Evolutionary conservation across 2,113 vertebrate species (phyloP).

Genomic region (Siniperca chuatsi): DNA sequence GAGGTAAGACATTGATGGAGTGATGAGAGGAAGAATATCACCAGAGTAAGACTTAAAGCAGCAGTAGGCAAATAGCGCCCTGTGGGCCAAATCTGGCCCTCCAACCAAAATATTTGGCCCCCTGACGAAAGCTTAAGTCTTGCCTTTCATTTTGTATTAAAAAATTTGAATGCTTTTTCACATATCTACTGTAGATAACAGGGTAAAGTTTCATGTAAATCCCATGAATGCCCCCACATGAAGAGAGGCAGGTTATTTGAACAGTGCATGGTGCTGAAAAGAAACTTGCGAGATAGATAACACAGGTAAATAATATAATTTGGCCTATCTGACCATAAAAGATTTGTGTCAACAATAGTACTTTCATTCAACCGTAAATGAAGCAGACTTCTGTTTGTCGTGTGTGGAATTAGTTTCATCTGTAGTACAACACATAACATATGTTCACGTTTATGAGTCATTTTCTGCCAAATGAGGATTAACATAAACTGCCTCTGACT

Average conservation of each 20-base stretch:
- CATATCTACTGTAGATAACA: background rate
- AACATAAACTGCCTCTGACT: background rate
- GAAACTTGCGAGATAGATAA: background rate
- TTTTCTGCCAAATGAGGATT: background rate
- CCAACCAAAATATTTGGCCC: background rate
- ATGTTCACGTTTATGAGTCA: background rate
- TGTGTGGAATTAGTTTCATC: background rate
- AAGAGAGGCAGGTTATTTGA: background rate
- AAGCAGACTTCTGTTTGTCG: background rate
- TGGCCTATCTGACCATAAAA: background rate
- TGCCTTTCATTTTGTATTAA: background rate
- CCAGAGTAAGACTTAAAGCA: background rate
- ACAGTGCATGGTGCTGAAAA: background rate
- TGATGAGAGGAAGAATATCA: constrained; percentile 1
- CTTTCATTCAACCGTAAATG: background rate
- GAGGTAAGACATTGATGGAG: constrained; percentile 28
- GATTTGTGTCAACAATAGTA: background rate
- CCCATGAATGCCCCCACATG: background rate
- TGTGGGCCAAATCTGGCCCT: background rate
- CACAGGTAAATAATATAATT: background rate
- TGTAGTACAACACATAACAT: background rate
- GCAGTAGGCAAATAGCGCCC: background rate
- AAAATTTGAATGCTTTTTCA: background rate
- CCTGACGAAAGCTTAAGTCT: background rate
- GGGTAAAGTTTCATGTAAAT: background rate